phyloP scores from a whole-genome alignment of 2,797 vertebrate genomes.

The Pangasius macronema region DNA sequence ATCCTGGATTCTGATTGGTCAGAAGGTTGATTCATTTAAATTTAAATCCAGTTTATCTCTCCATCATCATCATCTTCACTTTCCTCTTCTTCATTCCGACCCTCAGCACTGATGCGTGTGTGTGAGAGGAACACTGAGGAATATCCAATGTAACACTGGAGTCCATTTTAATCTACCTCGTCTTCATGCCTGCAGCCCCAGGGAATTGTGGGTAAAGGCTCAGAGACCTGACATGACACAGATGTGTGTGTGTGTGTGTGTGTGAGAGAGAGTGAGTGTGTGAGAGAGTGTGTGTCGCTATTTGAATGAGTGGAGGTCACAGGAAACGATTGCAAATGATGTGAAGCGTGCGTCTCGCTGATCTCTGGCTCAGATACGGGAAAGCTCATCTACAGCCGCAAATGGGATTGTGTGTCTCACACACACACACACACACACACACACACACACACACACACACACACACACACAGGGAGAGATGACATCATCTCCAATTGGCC shows the following conservation, averaged over 20 bases:
- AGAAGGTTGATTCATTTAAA: background rate
- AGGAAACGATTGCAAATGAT: conserved; percentile 83
- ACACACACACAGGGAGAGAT: background rate
- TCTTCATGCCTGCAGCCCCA: conserved; percentile 63
- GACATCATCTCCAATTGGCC: conserved; percentile 10
- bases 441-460: conserved; percentile 37
- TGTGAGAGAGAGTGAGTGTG: background rate
- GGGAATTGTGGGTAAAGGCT: conserved; percentile 55
- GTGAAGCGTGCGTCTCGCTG: conserved; percentile 74
- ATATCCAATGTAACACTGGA: conserved; percentile 52
- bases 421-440: conserved; percentile 53
- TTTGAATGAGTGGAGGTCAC: conserved; percentile 73
- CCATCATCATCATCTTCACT: background rate
- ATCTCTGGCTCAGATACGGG: conserved; percentile 75
- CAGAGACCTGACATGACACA: conserved; percentile 29
- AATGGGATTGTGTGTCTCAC: conserved; percentile 76
- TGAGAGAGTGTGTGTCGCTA: background rate
- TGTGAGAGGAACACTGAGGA: background rate
- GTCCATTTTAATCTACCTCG: conserved; percentile 73
- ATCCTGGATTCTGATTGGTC: no score
- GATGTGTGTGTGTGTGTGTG: background rate
- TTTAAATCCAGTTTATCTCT: background rate
- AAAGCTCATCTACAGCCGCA: conserved; percentile 80
- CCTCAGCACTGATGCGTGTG: background rate
- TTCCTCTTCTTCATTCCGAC: background rate